Percentiles rank a stretch among this genome's conserved stretches.
phyloP scores from a whole-genome alignment of 2,113 vertebrate species.

The Carlito syrichta region DNA sequence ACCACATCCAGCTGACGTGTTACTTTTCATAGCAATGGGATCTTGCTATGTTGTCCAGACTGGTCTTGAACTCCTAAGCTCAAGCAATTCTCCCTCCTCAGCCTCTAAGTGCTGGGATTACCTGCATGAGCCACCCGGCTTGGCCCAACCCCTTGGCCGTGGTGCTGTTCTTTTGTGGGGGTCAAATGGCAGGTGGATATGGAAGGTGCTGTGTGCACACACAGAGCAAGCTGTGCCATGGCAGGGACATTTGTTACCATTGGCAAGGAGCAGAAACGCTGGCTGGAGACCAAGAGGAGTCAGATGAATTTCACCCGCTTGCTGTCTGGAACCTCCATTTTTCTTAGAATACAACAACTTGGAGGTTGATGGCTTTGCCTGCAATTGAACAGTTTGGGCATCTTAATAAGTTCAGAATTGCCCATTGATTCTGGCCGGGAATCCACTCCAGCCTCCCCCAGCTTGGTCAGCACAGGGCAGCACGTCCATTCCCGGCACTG shows the following conservation, averaged over 20 bases:
- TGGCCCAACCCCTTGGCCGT: fast-evolving
- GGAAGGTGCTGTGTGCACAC: no score
- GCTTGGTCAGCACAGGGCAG: fast-evolving
- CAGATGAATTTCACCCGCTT: background rate
- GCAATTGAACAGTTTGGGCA: background rate
- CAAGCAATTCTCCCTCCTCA: no score
- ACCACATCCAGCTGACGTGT: no score
- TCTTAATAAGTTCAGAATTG: background rate
- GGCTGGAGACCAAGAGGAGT: background rate
- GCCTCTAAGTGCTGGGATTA: no score
- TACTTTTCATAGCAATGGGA: no score
- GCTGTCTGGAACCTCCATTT: background rate
- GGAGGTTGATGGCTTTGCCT: background rate
- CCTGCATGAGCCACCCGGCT: no score
- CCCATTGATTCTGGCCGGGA: background rate
- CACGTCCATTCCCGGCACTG: fast-evolving
- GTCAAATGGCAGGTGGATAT: no score
- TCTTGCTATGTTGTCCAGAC: no score
- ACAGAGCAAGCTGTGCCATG: background rate
- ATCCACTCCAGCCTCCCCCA: fast-evolving
- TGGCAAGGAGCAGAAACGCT: background rate
- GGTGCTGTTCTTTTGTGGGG: fast-evolving
- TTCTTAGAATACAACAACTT: background rate
- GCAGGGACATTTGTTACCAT: background rate
- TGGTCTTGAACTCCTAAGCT: no score